Percentiles rank a stretch among this genome's conserved stretches.
Evolutionary conservation across 2,888 invertebrate species (phyloP).

Genomic region (Netelia fuscicornis): DNA sequence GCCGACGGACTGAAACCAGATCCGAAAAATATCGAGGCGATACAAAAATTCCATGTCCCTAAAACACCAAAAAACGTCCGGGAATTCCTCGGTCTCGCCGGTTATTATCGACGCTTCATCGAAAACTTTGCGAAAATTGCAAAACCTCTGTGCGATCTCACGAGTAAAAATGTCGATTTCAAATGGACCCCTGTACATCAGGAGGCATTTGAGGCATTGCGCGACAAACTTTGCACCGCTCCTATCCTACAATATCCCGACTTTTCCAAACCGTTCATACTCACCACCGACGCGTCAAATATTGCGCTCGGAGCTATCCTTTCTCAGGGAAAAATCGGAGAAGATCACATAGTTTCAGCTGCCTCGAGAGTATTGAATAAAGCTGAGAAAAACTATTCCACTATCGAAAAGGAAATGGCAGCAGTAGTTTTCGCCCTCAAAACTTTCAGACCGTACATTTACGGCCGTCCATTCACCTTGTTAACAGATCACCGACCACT

Average conservation of each 20-base stretch:
- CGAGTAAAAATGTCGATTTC: slow-evolving; percentile 5
- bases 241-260: slow-evolving; percentile 72
- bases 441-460: not conserved
- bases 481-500: slow-evolving; percentile 9
- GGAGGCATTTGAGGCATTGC: not conserved
- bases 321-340: not conserved
- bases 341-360: not conserved
- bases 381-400: not conserved
- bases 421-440: not conserved
- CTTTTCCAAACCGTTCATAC: slow-evolving; percentile 73
- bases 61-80: not conserved
- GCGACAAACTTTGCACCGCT: not conserved
- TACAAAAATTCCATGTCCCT: slow-evolving; percentile 15
- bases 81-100: slow-evolving; percentile 28
- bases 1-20: slow-evolving; percentile 44
- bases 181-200: slow-evolving; percentile 13
- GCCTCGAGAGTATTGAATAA: slow-evolving; percentile 5
- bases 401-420: not conserved
- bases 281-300: slow-evolving; percentile 76
- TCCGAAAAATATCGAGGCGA: slow-evolving; percentile 45
- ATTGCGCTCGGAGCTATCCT: slow-evolving; percentile 69
- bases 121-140: slow-evolving; percentile 1
- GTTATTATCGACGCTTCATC: slow-evolving; percentile 43
- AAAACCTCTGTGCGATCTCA: slow-evolving; percentile 14
- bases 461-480: slow-evolving; percentile 7